Evolutionary conservation across 2,797 vertebrate genomes (phyloP), one percentile per base, ranked within the genome.

Genomic region (Taenioides sp.): DNA sequence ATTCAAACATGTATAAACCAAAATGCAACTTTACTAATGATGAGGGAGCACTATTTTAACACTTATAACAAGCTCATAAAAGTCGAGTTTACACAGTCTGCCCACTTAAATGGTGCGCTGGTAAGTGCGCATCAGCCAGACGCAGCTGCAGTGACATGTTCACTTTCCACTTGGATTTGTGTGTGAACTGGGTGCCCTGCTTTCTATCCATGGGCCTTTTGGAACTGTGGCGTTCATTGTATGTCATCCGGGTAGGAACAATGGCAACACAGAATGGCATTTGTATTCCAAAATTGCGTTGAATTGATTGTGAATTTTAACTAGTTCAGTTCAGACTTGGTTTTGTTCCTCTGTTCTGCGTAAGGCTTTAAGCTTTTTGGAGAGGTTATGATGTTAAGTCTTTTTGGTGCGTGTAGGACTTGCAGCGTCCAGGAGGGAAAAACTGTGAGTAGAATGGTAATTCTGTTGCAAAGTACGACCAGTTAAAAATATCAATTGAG

Each of bases 221-320:
- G 18, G 12, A 12, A 12, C 12, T 47, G 20, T 22, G 2, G n/a
- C 0, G 52, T 22, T 54, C 7, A 54, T 3, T 9, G 2, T 22
- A 10, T 22, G 7, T n/a, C 7, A n/a, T 54, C 20, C 20, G 7
- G 18, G 50, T 52, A 20, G 50, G 20, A 47, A 52, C 50, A 31
- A 3, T 14, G 27, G 27, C 25, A 7, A 1, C 27, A 16, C 43
- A 16, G 43, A 16, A 47, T 16, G 43, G 66, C 59, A 85, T 90
- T 85, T 81, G 86, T 83, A 87, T 88, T 90, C 83, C 31, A 47
- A 69, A 83, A 79, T 75, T 67, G 74, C 23, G 18, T 0, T 3
- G 67, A 54, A 88, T 87, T 50, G 76, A 82, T 88, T 76, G 50
- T 63, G 82, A 85, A 84, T 89, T 80, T 78, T 37, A 86, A 86